Evolutionary conservation across 2,113 vertebrate species (phyloP).

Genomic region (Sphaerodactylus townsendi): DNA sequence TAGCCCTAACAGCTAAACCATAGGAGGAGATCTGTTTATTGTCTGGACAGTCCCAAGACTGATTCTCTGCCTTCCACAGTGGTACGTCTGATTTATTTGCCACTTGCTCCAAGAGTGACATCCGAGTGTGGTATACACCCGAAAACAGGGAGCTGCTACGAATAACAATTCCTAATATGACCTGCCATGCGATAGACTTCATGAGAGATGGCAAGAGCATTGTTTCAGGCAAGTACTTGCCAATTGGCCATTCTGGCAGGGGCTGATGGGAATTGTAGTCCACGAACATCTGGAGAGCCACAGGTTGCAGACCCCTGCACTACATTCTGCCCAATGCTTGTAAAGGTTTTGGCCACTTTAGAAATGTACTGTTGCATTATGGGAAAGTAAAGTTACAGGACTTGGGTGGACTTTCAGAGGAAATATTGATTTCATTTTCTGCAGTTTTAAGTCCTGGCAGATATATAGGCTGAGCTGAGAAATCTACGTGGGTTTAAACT

Average conservation of each 20-base stretch:
- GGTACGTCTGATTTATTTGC: conserved; percentile 85
- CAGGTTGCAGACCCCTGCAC: too few relatives aligned
- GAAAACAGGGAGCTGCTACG: conserved; percentile 83
- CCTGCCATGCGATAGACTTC: conserved; percentile 82
- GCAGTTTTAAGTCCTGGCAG: not conserved
- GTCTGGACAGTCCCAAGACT: not conserved
- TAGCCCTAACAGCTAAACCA: not conserved
- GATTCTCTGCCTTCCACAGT: conserved; percentile 66
- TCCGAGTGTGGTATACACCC: conserved; percentile 84
- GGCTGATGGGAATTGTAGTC: too few relatives aligned
- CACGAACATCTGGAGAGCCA: too few relatives aligned
- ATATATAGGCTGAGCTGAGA: too few relatives aligned
- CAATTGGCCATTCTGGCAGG: too few relatives aligned
- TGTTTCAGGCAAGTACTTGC: conserved; percentile 87
- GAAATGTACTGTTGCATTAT: not conserved
- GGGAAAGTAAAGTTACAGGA: not conserved
- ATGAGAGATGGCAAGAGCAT: conserved; percentile 87
- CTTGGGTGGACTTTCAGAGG: not conserved
- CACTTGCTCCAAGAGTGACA: conserved; percentile 86
- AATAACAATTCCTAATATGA: conserved; percentile 83
- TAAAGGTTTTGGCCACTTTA: not conserved
- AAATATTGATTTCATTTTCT: not conserved
- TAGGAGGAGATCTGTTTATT: not conserved
- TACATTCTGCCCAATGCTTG: not conserved
- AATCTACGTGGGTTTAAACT: not conserved